Evolutionary conservation across 2,113 vertebrate genomes (phyloP), one percentile per base, ranked within the genome.

Genomic region (Eclectus roratus): DNA sequence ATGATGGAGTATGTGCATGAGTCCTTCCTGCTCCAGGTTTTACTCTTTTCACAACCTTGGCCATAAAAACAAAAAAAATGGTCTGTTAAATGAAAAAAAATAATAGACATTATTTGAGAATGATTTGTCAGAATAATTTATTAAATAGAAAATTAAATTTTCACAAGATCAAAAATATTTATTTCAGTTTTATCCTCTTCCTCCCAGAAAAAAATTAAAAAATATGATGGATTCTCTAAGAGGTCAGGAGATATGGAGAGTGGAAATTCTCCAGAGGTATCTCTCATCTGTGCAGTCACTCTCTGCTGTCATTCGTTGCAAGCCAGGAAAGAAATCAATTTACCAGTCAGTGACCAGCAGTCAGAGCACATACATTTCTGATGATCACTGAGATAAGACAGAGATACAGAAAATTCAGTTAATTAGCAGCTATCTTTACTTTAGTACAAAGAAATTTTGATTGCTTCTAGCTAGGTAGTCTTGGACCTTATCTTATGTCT

Each of bases 351-450:
- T 86, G 64, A 80, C 55, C 60, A 91, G 68, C 87, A 88, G 76
- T 71, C 83, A 80, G 47, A 93, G 68, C 68, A 88, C 77, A 93
- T 84, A 71, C 14, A 49, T 60, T 80, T 94, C 79, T 80, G 85
- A 91, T 96, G 85, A 91, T 90, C 60, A 61, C 68, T 80, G 69
- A 86, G 88, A 89, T 90, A 88, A 90, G 70, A 85, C 56, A 81
- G 86, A 15, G 66, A 80, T 88, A 83, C 41, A 80, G 58, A 88
- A 96, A 93, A 95, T 95, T 90, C 55, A 68, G 53, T 91, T 94
- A 94, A 89, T 80, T 70, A 49, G 29, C 15, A 25, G 11, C 39
- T 89, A 49, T 85, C 78, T 95, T 66, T 78, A 82, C 73, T 95
- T 66, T 78, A 83, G 80, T 83, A 85, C 37, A 88, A 88, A 94